Conservation (phyloP, 2,113 vertebrate species). For the Oophaga pumilio region DNA sequence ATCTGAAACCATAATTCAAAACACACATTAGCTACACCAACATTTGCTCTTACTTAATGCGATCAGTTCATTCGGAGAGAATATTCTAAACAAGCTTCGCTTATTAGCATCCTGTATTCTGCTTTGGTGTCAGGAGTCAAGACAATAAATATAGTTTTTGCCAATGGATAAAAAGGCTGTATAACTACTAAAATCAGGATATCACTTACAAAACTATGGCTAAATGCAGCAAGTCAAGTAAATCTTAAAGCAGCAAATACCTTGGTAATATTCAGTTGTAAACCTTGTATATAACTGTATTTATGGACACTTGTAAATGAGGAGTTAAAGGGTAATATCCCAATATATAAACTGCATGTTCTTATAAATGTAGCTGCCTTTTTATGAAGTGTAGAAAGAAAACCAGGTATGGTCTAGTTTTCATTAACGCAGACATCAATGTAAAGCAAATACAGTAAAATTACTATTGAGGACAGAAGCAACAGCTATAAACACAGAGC, state of each 20-base stretch:
- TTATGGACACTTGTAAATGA: not conserved
- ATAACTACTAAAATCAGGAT: conserved; percentile 4
- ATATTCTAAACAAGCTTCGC: conserved; percentile 49
- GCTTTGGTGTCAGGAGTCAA: conserved; percentile 45
- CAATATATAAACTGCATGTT: not conserved
- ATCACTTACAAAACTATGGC: not conserved
- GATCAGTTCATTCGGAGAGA: conserved; percentile 54
- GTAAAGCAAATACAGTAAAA: conserved; percentile 62
- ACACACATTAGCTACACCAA: conserved; percentile 51
- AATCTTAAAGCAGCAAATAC: conserved; percentile 26
- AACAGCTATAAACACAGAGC: conserved; percentile 60
- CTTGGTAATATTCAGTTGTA: conserved; percentile 21
- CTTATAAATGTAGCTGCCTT: not conserved
- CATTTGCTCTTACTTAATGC: conserved; percentile 42
- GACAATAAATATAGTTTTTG: not conserved
- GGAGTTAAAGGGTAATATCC: not conserved
- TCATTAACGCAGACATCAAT: conserved; percentile 44
- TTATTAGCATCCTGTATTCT: conserved; percentile 31
- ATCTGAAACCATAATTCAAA: conserved; percentile 53
- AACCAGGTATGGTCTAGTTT: not conserved
- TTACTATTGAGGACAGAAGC: conserved; percentile 62
- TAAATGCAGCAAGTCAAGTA: conserved; percentile 2
- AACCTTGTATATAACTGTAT: not conserved
- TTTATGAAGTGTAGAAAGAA: not conserved
- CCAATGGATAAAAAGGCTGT: not conserved